phyloP scores from a whole-genome alignment of 2,113 vertebrate genomes.

The Pomatorhinus ruficollis region DNA sequence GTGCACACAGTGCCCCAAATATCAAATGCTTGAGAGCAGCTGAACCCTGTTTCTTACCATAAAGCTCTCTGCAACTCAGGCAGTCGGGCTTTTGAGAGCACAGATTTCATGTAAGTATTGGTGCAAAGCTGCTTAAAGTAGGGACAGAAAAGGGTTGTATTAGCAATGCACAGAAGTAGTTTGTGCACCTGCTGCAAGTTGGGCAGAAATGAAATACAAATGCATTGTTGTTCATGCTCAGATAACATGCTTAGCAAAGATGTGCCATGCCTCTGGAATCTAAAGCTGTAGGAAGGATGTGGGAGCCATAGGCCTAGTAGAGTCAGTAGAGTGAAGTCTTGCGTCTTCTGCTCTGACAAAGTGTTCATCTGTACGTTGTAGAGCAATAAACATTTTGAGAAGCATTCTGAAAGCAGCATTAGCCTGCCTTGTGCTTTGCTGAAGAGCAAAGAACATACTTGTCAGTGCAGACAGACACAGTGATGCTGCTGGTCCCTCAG shows the following conservation, averaged over 20 bases:
- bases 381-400: not conserved
- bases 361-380: not conserved
- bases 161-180: not conserved
- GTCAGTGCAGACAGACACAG: not conserved
- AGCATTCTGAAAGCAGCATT: not conserved
- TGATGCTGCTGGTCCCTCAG: not conserved
- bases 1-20: not conserved
- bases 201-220: not conserved
- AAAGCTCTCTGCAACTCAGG: not conserved
- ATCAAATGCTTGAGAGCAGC: not conserved
- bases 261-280: not conserved
- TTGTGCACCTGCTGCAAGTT: not conserved
- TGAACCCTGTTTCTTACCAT: not conserved
- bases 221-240: not conserved
- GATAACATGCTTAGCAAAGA: not conserved
- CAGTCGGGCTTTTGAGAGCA: not conserved
- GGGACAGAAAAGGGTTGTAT: not conserved
- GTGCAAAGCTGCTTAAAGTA: not conserved
- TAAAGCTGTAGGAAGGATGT: not conserved
- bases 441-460: not conserved
- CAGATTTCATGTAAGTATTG: not conserved
- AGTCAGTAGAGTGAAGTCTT: not conserved
- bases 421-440: not conserved
- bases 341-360: not conserved
- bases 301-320: not conserved